Conservation (phyloP, 23 tunicate genomes). For the Oikopleura dioica region DNA sequence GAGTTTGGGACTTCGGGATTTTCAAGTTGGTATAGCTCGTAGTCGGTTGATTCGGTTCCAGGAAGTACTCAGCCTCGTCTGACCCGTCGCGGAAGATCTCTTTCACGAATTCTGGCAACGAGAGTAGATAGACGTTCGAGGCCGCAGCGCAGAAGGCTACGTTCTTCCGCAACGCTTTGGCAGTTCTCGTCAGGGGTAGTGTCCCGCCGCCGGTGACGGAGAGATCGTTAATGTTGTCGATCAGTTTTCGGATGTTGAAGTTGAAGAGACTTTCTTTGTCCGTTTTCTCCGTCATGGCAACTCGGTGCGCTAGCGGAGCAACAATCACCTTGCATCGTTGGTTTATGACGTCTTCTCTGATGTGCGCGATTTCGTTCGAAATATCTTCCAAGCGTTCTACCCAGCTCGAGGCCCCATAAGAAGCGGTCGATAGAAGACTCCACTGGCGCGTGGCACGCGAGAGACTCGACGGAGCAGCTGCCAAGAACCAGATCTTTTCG, state of each 20-base stretch:
- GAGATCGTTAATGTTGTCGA: not conserved
- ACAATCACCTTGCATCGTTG: conserved; percentile 1
- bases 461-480: conserved; percentile 9
- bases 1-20: not conserved
- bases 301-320: conserved; percentile 1
- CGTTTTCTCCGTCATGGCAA: not conserved
- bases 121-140: not conserved
- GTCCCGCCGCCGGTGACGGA: not conserved
- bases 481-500: conserved; percentile 1
- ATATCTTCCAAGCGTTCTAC: conserved; percentile 7
- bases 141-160: conserved; percentile 6
- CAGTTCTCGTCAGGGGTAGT: not conserved
- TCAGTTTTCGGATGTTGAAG: not conserved
- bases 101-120: not conserved
- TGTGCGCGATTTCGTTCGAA: too few species aligned
- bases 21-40: too few species aligned
- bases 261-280: not conserved
- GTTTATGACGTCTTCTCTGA: too few species aligned
- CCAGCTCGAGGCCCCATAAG: not conserved
- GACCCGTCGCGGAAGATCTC: conserved; percentile 5
- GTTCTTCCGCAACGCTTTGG: not conserved
- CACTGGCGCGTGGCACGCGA: conserved; percentile 9
- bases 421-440: conserved; percentile 9
- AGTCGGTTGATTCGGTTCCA: too few species aligned
- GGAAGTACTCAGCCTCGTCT: not conserved